phyloP scores from a whole-genome alignment of 2,888 invertebrate species.

The Drosophila mayaguana region DNA sequence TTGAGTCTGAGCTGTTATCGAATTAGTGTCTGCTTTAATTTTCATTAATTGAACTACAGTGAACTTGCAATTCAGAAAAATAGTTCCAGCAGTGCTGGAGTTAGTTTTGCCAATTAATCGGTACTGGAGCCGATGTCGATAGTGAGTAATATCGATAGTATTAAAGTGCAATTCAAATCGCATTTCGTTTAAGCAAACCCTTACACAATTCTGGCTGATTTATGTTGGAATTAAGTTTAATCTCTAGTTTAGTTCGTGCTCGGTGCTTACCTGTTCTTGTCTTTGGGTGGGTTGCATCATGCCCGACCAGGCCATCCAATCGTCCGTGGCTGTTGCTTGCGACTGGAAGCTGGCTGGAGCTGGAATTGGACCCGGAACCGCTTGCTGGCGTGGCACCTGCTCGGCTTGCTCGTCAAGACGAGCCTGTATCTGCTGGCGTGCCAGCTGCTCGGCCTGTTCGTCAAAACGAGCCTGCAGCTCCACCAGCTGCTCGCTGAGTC shows the following conservation, averaged over 20 bases:
- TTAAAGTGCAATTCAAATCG: not conserved
- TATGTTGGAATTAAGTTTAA: not conserved
- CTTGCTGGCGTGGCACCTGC: constrained; percentile 37
- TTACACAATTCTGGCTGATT: not conserved
- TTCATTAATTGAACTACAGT: not conserved
- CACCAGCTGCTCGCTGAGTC: constrained; percentile 86
- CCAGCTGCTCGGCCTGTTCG: constrained; percentile 49
- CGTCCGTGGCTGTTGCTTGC: constrained; percentile 30
- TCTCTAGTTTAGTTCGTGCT: not conserved
- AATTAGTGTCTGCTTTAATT: not conserved
- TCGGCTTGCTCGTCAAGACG: constrained; percentile 83
- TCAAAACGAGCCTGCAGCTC: constrained; percentile 86
- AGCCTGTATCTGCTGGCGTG: constrained; percentile 75
- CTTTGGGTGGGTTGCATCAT: not conserved
- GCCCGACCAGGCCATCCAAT: constrained; percentile 45
- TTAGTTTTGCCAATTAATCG: not conserved
- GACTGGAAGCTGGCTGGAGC: constrained; percentile 52
- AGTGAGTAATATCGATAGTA: not conserved
- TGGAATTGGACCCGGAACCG: constrained; percentile 17
- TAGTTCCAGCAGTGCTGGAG: not conserved
- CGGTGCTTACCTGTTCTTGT: constrained; percentile 12
- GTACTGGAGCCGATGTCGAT: not conserved
- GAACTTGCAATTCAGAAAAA: not conserved
- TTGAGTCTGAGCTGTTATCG: not conserved
- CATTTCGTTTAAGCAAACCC: not conserved